Conservation (phyloP, 1,140 invertebrate species). For the Anastrepha obliqua region DNA sequence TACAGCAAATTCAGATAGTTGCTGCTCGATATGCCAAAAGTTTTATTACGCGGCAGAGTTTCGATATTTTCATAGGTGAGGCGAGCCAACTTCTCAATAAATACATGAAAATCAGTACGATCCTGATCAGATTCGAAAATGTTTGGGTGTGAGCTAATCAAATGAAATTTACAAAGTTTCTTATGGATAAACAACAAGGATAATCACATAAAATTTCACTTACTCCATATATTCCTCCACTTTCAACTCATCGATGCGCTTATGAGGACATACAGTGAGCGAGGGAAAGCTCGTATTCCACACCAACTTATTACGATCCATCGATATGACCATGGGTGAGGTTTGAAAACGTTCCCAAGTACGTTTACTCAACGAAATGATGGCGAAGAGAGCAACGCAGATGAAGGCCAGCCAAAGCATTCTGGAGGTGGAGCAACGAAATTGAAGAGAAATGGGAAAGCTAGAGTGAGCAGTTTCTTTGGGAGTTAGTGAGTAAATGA, state of each 20-base stretch:
- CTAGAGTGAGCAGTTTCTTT: neutral
- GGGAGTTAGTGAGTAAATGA: neutral
- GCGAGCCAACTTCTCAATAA: conserved; percentile 77
- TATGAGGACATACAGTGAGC: conserved; percentile 76
- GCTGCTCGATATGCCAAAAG: conserved; percentile 75
- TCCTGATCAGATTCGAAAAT: conserved; percentile 73
- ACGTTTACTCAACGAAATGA: conserved; percentile 76
- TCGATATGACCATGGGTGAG: conserved; percentile 83
- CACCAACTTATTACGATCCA: conserved; percentile 82
- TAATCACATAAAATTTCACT: conserved; percentile 56
- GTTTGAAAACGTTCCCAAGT: conserved; percentile 81
- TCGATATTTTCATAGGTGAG: conserved; percentile 78
- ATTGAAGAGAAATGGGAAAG: neutral
- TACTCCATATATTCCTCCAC: conserved; percentile 75
- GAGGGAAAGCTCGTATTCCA: conserved; percentile 84
- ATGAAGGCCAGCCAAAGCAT: conserved; percentile 76
- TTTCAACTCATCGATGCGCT: conserved; percentile 76
- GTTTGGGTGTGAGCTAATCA: conserved; percentile 58
- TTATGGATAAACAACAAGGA: no score
- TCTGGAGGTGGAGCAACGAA: conserved; percentile 57
- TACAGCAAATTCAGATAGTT: conserved; percentile 78
- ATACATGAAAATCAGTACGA: conserved; percentile 75
- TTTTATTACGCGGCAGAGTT: conserved; percentile 74
- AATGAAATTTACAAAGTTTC: neutral
- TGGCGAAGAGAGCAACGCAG: conserved; percentile 73